These are phyloP conservation scores for Muntiacus muntjak DNA, from an alignment of 2,113 vertebrate species.

Conservation along the genomic window DNA sequence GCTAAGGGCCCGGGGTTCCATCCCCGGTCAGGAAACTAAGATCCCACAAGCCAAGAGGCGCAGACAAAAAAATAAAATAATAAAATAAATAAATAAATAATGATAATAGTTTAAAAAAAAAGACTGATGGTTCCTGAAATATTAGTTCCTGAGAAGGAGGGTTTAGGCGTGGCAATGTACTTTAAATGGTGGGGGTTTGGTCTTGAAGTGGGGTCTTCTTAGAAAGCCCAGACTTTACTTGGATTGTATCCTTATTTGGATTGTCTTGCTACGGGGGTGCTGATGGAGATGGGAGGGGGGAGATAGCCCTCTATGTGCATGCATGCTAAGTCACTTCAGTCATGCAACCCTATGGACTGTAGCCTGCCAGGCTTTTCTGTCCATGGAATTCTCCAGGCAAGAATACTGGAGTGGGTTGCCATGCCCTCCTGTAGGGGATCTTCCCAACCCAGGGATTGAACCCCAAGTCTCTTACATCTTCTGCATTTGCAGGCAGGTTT, in stretches of 20 bases:
- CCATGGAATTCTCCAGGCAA: neutral
- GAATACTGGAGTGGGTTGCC: neutral
- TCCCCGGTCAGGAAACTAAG: neutral
- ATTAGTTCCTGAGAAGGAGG: neutral
- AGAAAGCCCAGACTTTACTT: neutral
- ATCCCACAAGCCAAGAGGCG: rapidly evolving
- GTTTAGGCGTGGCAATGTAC: neutral
- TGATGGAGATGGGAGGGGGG: neutral
- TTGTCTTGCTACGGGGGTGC: neutral
- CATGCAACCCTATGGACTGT: neutral
- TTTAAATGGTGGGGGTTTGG: rapidly evolving
- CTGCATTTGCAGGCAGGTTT: neutral
- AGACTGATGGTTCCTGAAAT: neutral
- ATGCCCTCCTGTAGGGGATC: neutral
- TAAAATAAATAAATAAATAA: neutral
- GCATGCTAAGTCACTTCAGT: neutral
- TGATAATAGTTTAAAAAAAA: neutral
- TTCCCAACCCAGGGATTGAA: neutral
- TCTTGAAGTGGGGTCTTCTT: neutral
- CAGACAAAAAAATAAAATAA: neutral
- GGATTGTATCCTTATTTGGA: neutral
- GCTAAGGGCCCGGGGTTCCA: neutral
- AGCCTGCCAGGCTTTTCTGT: neutral
- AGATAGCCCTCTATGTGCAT: neutral
- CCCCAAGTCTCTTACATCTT: neutral